phyloP scores from a whole-genome alignment of 2,797 vertebrate species.

The Loris lydekkerianus region DNA sequence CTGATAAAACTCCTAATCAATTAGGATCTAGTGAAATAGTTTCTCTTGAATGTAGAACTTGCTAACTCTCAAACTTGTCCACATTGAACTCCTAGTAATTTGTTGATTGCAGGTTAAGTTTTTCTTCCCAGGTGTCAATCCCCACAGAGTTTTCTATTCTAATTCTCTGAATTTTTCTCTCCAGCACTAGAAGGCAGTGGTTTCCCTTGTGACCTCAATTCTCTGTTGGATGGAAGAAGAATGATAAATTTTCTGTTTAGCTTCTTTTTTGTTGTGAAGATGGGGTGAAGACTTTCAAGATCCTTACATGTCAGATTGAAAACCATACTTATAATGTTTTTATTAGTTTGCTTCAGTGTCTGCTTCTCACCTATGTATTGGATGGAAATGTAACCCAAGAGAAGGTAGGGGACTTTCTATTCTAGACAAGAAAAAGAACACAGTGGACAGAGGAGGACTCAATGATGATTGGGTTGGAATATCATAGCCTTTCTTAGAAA shows the following conservation, averaged over 20 bases:
- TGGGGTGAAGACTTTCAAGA: neutral
- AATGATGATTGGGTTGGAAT: neutral
- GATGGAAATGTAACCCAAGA: neutral
- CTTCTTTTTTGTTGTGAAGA: neutral
- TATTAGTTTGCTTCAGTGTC: neutral
- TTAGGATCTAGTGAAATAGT: neutral
- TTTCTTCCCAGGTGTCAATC: neutral
- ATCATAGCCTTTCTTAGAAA: neutral
- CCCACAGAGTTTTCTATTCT: neutral
- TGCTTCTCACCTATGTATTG: neutral
- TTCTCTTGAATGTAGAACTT: neutral
- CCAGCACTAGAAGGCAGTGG: neutral
- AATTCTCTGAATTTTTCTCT: neutral
- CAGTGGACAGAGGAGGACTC: neutral
- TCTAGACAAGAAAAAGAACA: neutral
- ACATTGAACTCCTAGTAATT: neutral
- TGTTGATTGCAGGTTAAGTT: neutral
- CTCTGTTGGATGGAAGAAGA: neutral
- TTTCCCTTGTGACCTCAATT: neutral
- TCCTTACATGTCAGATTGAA: neutral
- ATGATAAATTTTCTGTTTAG: neutral
- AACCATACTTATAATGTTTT: neutral
- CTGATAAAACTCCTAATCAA: neutral
- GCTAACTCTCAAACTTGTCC: neutral
- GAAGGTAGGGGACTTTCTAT: neutral